Conservation (phyloP, 2,113 vertebrate genomes). For the cat (Felis catus) region DNA sequence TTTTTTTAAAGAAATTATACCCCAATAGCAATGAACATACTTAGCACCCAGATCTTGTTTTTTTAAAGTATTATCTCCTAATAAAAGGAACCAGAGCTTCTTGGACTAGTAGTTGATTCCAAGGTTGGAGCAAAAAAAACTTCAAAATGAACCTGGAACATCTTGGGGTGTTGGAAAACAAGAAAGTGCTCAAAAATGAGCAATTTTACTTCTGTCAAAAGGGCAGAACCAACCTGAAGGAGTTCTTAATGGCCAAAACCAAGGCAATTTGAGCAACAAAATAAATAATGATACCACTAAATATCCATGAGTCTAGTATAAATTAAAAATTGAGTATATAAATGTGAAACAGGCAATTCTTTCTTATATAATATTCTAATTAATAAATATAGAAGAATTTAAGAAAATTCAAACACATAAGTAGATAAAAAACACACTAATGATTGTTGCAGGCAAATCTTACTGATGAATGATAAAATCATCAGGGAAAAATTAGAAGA, state of each 20-base stretch:
- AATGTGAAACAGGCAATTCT: background rate
- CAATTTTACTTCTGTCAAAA: background rate
- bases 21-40: background rate
- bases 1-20: background rate
- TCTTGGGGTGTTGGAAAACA: background rate
- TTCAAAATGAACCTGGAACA: background rate
- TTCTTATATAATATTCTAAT: background rate
- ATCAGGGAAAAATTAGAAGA: background rate
- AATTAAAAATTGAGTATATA: background rate
- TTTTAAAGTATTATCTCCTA: background rate
- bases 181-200: background rate
- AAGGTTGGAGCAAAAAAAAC: background rate
- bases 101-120: background rate
- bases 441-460: background rate
- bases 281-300: background rate
- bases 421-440: background rate
- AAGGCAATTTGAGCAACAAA: background rate
- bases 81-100: background rate
- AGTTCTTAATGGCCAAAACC: background rate
- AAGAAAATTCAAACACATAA: background rate
- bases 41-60: background rate
- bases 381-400: background rate
- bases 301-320: background rate
- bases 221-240: background rate
- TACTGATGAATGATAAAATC: background rate